Percentiles rank a stretch among this genome's conserved stretches.
phyloP scores from a whole-genome alignment of 2,888 invertebrate genomes.

The Sphinx pinastri region DNA sequence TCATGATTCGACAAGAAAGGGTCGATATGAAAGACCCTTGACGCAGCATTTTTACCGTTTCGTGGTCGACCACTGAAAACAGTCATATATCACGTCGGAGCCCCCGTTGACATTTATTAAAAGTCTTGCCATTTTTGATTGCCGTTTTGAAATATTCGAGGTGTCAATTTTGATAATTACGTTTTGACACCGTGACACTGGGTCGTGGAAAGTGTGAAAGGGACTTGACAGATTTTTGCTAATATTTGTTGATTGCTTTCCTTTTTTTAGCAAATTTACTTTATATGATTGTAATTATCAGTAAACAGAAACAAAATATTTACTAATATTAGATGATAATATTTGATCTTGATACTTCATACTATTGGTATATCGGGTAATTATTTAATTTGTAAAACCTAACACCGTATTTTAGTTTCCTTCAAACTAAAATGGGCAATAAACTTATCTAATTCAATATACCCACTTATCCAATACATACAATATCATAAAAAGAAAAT shows the following conservation, averaged over 20 bases:
- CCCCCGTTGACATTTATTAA: conserved; percentile 70
- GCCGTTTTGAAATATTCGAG: conserved; percentile 49
- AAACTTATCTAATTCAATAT: no score
- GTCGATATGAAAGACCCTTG: conserved; percentile 60
- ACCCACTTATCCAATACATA: no score
- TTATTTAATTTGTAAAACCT: no score
- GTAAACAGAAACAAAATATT: no score
- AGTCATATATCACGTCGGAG: conserved; percentile 65
- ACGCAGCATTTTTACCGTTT: conserved; percentile 61
- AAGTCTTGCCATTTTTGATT: conserved; percentile 60
- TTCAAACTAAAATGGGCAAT: no score
- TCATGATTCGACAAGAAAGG: conserved; percentile 61
- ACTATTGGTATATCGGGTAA: no score
- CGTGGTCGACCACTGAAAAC: conserved; percentile 56
- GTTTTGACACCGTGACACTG: conserved; percentile 1
- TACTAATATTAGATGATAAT: no score
- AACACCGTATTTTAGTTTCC: no score
- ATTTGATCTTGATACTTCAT: no score
- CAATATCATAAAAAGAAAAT: no score
- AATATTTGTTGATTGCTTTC: not conserved
- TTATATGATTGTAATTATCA: no score
- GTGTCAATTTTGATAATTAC: conserved; percentile 14
- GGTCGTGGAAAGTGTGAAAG: not conserved
- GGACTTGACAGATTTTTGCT: not conserved
- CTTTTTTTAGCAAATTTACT: not conserved